Conservation (phyloP, 1,140 invertebrate species). For the Apis cerana region DNA sequence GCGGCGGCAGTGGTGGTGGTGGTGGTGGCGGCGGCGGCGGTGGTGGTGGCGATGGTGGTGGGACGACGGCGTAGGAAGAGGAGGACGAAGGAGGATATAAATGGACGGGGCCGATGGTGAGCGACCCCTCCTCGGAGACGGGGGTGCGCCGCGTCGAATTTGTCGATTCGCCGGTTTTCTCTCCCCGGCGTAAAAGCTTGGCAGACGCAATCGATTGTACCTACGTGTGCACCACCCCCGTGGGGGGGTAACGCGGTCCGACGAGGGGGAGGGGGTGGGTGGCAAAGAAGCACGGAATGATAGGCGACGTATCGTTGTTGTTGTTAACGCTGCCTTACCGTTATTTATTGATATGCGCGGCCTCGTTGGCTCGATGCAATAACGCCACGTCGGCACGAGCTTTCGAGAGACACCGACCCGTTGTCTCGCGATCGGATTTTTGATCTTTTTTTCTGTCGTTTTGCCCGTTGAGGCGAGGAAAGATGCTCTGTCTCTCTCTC, state of each 20-base stretch:
- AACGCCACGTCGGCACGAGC: not conserved
- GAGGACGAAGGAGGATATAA: constrained; percentile 58
- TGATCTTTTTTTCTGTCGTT: not conserved
- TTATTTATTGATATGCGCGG: constrained; percentile 48
- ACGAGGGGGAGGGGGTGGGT: not conserved
- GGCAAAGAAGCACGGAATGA: constrained; percentile 41
- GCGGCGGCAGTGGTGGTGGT: not conserved
- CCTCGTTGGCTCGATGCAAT: constrained; percentile 12
- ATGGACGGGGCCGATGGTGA: constrained; percentile 61
- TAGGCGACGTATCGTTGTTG: constrained; percentile 44
- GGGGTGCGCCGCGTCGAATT: constrained; percentile 60
- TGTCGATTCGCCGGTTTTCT: constrained; percentile 59
- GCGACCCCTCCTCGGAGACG: constrained; percentile 58
- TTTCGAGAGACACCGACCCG: not conserved
- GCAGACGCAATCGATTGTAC: constrained; percentile 55
- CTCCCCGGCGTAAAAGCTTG: constrained; percentile 49
- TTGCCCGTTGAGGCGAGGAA: not conserved
- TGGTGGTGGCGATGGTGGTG: not conserved
- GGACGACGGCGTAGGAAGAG: constrained; percentile 7
- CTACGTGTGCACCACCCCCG: constrained; percentile 39
- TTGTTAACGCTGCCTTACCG: constrained; percentile 44
- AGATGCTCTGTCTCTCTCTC: too few species aligned
- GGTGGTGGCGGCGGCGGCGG: not conserved
- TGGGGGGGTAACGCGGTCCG: not conserved
- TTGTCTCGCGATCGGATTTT: not conserved